Conservation (phyloP, 2,888 invertebrate species). For the Auanema freiburgensis region DNA sequence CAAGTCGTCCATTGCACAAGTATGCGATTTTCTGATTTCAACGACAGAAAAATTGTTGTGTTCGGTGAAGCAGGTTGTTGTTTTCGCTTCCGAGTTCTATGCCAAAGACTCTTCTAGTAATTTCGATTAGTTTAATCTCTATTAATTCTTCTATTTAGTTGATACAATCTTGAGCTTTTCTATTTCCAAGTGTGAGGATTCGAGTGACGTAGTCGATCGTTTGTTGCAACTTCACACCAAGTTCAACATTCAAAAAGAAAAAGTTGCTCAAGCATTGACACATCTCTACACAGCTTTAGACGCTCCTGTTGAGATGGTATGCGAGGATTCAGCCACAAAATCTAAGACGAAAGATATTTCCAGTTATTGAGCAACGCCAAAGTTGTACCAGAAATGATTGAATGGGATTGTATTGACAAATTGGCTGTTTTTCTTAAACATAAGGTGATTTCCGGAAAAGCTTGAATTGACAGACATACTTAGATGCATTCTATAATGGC, state of each 20-base stretch:
- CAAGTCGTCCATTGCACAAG: background rate
- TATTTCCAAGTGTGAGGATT: conserved; percentile 13
- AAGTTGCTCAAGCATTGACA: conserved; percentile 12
- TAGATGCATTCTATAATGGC: conserved; percentile 21
- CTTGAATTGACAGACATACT: background rate
- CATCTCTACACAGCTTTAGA: conserved; percentile 15
- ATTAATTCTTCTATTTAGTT: conserved; percentile 10
- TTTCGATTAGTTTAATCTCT: background rate
- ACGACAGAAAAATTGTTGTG: background rate
- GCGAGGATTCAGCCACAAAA: background rate
- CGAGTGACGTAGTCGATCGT: conserved; percentile 13
- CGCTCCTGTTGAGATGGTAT: conserved; percentile 16
- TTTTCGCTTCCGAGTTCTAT: conserved; percentile 14
- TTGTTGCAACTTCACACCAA: conserved; percentile 15
- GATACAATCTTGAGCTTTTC: conserved; percentile 7
- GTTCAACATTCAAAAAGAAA: conserved; percentile 20
- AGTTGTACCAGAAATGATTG: conserved; percentile 8
- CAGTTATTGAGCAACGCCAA: conserved; percentile 16
- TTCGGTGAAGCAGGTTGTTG: conserved; percentile 7
- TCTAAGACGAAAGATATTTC: background rate
- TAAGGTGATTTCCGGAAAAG: conserved; percentile 5
- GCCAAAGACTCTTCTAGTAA: conserved; percentile 7
- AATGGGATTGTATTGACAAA: conserved; percentile 9
- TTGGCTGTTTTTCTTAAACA: conserved; percentile 11
- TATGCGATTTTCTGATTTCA: conserved; percentile 11